Evolutionary conservation across 2,888 invertebrate species (phyloP).

Genomic region (Melanotus villosus): DNA sequence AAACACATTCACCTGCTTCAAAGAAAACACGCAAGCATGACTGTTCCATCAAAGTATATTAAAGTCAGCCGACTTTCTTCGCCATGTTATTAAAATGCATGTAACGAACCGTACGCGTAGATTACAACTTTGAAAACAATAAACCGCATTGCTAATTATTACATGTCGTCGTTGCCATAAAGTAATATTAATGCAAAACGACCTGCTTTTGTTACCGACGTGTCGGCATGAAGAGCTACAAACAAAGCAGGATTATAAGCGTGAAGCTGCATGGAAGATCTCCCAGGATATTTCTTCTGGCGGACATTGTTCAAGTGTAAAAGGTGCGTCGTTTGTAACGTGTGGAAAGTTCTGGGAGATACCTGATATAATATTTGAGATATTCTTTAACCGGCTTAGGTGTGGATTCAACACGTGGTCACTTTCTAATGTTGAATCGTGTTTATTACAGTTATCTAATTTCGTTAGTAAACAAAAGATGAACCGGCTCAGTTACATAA

Average conservation of each 20-base stretch:
- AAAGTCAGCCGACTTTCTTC: background rate
- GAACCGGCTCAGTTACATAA: background rate
- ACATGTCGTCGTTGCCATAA: background rate
- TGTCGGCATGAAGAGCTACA: conserved; percentile 6
- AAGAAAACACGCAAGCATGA: too few relatives aligned
- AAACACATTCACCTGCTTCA: background rate
- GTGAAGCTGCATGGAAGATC: background rate
- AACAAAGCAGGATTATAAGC: conserved; percentile 13
- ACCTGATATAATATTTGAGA: background rate
- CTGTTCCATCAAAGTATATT: too few relatives aligned
- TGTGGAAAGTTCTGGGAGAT: conserved; percentile 11
- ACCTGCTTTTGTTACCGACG: conserved; percentile 3
- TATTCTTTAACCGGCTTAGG: conserved; percentile 7
- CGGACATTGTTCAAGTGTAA: conserved; percentile 5
- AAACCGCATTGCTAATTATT: conserved; percentile 8
- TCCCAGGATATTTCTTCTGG: background rate
- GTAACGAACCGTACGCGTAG: background rate
- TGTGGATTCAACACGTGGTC: conserved; percentile 7
- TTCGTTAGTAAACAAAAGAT: background rate
- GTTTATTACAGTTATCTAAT: background rate
- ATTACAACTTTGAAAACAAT: background rate
- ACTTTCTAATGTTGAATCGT: conserved; percentile 11
- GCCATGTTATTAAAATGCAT: background rate
- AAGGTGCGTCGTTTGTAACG: background rate
- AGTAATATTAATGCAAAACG: background rate